phyloP scores from a whole-genome alignment of 2,113 vertebrate species.

The Heterochromis multidens region DNA sequence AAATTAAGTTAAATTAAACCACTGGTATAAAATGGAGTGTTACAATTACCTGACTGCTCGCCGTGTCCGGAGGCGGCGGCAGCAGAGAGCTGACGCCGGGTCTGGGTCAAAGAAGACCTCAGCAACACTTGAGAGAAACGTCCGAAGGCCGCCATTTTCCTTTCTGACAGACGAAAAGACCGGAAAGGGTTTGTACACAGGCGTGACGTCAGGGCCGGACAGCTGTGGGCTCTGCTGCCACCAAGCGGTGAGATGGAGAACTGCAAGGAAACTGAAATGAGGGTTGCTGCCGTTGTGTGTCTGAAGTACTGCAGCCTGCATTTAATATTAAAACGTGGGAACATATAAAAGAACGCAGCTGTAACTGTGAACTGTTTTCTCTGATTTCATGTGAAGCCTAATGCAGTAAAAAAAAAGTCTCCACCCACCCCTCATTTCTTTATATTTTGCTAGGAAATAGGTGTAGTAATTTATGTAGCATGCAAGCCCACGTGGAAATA shows the following conservation, averaged over 20 bases:
- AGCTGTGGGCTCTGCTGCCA: neutral
- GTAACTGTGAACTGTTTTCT: neutral
- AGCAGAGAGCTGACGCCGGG: conserved; percentile 69
- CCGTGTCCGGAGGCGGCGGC: conserved; percentile 42
- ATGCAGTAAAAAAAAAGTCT: too few species aligned
- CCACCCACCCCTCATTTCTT: too few species aligned
- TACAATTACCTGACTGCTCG: conserved; percentile 50
- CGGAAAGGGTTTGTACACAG: conserved; percentile 13
- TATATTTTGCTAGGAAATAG: too few species aligned
- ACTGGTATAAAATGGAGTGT: accelerated
- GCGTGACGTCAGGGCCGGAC: neutral
- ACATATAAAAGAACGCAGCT: too few species aligned
- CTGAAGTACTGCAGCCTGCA: neutral
- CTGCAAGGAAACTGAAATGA: neutral
- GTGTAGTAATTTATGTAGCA: neutral
- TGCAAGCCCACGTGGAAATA: neutral
- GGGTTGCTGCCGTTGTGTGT: neutral
- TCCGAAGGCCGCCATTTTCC: conserved; percentile 72
- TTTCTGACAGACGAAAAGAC: neutral
- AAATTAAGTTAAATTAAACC: neutral
- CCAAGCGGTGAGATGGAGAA: neutral
- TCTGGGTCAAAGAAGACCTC: conserved; percentile 52
- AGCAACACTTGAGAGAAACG: conserved; percentile 50
- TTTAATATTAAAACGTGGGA: neutral
- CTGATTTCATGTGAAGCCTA: neutral